Evolutionary conservation across 2,113 vertebrate genomes (phyloP).

Genomic region (Perca schrenkii): DNA sequence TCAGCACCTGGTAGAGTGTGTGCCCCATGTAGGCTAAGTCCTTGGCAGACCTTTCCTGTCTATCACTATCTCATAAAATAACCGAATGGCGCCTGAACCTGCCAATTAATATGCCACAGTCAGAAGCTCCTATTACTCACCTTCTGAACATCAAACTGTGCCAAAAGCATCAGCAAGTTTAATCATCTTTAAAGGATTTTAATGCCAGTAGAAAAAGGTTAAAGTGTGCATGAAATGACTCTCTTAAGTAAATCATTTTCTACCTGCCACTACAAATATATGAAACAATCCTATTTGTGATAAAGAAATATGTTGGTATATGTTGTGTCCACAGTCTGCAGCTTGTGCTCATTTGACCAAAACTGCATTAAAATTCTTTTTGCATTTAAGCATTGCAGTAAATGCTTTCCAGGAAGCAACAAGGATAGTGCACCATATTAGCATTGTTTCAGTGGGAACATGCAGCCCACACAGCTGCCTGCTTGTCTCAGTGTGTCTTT

Average conservation of each 20-base stretch:
- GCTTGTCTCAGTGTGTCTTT: constrained; percentile 24
- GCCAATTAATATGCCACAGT: neutral
- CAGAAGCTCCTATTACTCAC: neutral
- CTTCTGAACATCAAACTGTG: neutral
- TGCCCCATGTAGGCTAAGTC: no score
- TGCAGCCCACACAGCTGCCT: constrained; percentile 60
- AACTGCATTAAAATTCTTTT: neutral
- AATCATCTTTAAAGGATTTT: neutral
- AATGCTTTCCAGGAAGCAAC: neutral
- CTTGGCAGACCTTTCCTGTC: no score
- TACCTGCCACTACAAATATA: neutral
- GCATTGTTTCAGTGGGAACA: constrained; percentile 18
- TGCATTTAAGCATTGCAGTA: neutral
- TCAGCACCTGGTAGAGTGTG: no score
- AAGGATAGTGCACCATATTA: neutral
- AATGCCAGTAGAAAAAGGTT: constrained; percentile 2
- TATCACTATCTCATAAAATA: no score
- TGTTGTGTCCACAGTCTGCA: neutral
- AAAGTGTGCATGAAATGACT: neutral
- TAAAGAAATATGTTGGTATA: neutral
- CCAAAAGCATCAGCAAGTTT: neutral
- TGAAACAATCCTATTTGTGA: neutral
- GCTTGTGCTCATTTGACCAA: neutral
- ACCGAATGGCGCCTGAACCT: neutral
- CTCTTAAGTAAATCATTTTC: neutral